A percentile compares a stretch with the other conserved stretches of the same genome.
Conservation (phyloP, 1,140 invertebrate species). For the Mizuhopecten yessoensis region DNA sequence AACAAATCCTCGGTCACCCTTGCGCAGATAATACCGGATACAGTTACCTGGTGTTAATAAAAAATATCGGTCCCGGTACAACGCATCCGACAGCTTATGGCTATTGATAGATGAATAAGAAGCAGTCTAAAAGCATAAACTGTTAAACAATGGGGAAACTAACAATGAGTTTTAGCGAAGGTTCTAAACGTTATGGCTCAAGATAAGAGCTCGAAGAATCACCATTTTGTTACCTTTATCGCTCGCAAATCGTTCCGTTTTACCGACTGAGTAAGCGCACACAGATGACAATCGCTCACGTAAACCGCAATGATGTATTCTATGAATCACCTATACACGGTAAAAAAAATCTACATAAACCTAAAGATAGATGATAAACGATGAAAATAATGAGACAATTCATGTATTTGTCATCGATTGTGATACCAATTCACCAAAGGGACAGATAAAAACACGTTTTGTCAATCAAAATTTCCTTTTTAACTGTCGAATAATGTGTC, state of each 20-base stretch:
- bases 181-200: constrained; percentile 2
- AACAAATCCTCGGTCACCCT: not conserved
- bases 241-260: not conserved
- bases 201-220: constrained; percentile 34
- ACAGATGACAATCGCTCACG: not conserved
- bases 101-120: constrained; percentile 1
- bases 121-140: constrained; percentile 19
- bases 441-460: not conserved
- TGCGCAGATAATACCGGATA: constrained; percentile 22
- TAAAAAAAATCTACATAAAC: not conserved
- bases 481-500: not conserved
- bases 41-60: constrained; percentile 18
- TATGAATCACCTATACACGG: not conserved
- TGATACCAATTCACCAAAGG: not conserved
- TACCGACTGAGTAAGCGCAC: not conserved
- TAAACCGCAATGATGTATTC: constrained; percentile 8
- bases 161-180: constrained; percentile 32
- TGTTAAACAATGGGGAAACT: constrained; percentile 34
- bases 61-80: constrained; percentile 31
- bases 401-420: not conserved
- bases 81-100: constrained; percentile 4
- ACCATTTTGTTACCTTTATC: constrained; percentile 27
- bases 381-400: not conserved
- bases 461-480: not conserved
- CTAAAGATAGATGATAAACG: not conserved